Evolutionary conservation across 2,797 vertebrate species (phyloP).

Genomic region (Pelobates cultripes): DNA sequence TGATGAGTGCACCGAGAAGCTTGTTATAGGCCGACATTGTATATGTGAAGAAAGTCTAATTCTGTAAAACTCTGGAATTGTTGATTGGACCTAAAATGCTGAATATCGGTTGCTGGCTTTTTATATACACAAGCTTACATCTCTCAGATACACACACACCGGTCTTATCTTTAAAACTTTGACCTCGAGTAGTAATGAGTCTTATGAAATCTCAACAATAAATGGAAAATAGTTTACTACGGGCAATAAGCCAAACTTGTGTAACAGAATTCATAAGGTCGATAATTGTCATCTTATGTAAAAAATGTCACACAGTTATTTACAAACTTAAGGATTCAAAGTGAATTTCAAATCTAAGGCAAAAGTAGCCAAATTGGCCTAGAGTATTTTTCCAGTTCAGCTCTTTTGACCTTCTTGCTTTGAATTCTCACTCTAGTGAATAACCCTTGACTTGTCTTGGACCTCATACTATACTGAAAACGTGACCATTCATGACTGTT

Average conservation of each 20-base stretch:
- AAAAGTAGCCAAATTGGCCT: too few species aligned
- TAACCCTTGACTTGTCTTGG: too few species aligned
- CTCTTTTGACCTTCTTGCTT: too few species aligned
- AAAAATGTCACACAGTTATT: too few species aligned
- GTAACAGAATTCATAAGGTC: neutral
- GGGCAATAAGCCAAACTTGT: constrained; percentile 25
- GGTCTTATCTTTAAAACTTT: constrained; percentile 49
- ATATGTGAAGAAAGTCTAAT: neutral
- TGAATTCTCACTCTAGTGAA: too few species aligned
- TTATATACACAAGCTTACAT: constrained; percentile 18
- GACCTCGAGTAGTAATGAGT: constrained; percentile 37
- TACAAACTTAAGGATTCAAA: too few species aligned
- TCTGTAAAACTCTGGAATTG: neutral
- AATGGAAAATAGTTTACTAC: constrained; percentile 7
- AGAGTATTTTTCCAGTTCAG: too few species aligned
- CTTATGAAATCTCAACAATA: constrained; percentile 38
- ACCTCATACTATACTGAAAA: too few species aligned
- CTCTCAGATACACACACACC: neutral
- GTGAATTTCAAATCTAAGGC: too few species aligned
- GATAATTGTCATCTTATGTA: too few species aligned
- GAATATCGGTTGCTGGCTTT: neutral
- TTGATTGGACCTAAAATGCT: neutral
- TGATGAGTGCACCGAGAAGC: constrained; percentile 15
- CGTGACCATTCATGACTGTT: too few species aligned
- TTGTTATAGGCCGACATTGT: constrained; percentile 33